Evolutionary conservation across 2,888 invertebrate genomes (phyloP).

Genomic region (Aproaerema taeniolella): DNA sequence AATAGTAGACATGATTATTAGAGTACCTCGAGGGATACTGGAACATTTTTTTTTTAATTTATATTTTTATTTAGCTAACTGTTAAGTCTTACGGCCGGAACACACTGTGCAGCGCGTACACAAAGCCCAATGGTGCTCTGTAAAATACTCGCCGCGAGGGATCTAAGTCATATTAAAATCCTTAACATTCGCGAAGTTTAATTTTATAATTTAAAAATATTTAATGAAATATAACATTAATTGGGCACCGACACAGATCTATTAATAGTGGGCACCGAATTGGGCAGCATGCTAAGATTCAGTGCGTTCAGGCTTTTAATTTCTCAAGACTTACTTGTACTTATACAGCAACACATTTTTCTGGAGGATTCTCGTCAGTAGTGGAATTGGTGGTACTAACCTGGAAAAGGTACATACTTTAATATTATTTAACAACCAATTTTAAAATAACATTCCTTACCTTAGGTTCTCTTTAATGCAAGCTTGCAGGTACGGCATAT

Average conservation of each 20-base stretch:
- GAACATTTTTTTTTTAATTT: slow-evolving; percentile 11
- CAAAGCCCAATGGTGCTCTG: too few relatives aligned
- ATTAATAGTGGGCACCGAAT: too few relatives aligned
- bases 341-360: slow-evolving; percentile 78
- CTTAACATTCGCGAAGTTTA: not conserved
- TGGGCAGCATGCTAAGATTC: too few relatives aligned
- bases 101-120: too few relatives aligned
- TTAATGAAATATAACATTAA: too few relatives aligned
- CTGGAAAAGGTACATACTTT: slow-evolving; percentile 34
- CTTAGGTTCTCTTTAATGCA: slow-evolving; percentile 81
- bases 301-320: not conserved
- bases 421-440: not conserved
- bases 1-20: slow-evolving; percentile 81
- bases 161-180: not conserved
- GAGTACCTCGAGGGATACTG: slow-evolving; percentile 76
- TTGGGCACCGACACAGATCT: too few relatives aligned
- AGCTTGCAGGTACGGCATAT: slow-evolving; percentile 77
- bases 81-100: too few relatives aligned
- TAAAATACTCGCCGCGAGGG: too few relatives aligned
- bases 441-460: slow-evolving; percentile 32
- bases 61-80: not conserved
- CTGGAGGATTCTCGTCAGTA: slow-evolving; percentile 77
- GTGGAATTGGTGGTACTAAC: slow-evolving; percentile 80
- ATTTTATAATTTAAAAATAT: not conserved
- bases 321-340: slow-evolving; percentile 61